Conservation (phyloP, 2,888 invertebrate species). For the Girardia tigrina region DNA sequence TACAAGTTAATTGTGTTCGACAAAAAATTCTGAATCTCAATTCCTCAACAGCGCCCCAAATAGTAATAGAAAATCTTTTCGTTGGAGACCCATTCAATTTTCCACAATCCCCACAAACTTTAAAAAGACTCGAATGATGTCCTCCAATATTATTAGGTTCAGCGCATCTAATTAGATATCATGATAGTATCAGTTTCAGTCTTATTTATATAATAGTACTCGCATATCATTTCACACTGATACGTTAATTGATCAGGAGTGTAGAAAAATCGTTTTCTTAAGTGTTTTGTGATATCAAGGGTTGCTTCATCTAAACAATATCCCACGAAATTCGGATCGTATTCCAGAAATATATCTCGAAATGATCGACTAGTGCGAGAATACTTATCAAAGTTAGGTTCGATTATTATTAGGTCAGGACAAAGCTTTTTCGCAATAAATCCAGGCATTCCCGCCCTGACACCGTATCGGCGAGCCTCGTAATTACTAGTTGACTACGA, state of each 20-base stretch:
- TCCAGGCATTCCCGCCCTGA: slow-evolving; percentile 58
- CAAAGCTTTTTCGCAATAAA: slow-evolving; percentile 56
- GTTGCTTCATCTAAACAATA: slow-evolving; percentile 57
- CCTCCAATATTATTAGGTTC: not conserved
- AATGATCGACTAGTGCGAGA: slow-evolving; percentile 49
- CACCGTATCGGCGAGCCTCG: slow-evolving; percentile 55
- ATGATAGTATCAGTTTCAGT: not conserved
- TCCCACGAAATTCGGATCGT: slow-evolving; percentile 53
- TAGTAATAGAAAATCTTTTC: slow-evolving; percentile 39
- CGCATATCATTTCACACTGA: not conserved
- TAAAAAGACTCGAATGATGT: not conserved
- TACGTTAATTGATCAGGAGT: not conserved
- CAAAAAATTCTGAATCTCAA: slow-evolving; percentile 53
- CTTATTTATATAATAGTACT: not conserved
- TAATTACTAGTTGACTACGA: slow-evolving; percentile 57
- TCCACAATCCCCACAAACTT: not conserved
- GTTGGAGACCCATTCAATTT: slow-evolving; percentile 38
- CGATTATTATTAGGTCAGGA: slow-evolving; percentile 54
- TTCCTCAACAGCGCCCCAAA: slow-evolving; percentile 52
- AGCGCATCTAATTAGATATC: not conserved
- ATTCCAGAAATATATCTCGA: slow-evolving; percentile 51
- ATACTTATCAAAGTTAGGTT: slow-evolving; percentile 54
- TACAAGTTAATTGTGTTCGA: slow-evolving; percentile 54
- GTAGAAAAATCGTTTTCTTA: not conserved
- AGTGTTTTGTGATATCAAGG: slow-evolving; percentile 54